These are phyloP conservation scores for Ecdyonurus torrentis DNA, from an alignment of 2,888 invertebrate genomes.

Conservation along the genomic window DNA sequence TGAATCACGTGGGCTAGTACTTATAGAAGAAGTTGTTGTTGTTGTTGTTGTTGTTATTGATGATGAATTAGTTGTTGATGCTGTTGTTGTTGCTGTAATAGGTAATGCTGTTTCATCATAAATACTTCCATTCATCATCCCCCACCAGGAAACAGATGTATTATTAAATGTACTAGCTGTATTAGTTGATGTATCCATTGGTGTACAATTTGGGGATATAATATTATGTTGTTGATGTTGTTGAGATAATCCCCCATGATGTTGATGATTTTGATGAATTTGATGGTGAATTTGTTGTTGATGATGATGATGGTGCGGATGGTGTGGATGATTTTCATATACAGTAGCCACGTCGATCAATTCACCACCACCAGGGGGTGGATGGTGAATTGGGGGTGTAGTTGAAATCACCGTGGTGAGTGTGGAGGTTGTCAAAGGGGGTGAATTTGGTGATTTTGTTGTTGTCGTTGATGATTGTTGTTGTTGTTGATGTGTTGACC, in stretches of 20 bases:
- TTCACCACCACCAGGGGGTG: background rate
- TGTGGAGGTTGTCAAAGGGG: background rate
- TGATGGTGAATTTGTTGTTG: background rate
- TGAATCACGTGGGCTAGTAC: constrained; percentile 24
- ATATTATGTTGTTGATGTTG: no score
- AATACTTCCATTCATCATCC: constrained; percentile 69
- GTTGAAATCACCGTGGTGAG: constrained; percentile 1
- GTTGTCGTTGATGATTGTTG: no score
- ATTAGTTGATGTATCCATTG: constrained; percentile 7
- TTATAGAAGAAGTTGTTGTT: constrained; percentile 25
- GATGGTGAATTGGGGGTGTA: background rate
- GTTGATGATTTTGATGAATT: no score
- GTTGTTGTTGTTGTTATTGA: constrained; percentile 25
- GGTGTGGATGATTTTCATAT: background rate
- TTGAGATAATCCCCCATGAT: background rate
- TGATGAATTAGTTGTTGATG: constrained; percentile 17
- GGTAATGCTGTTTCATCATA: constrained; percentile 37
- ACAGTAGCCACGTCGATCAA: background rate
- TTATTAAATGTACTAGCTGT: constrained; percentile 51
- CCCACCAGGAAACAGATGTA: constrained; percentile 72
- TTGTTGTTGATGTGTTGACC: background rate
- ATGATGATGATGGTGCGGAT: background rate
- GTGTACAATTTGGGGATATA: background rate
- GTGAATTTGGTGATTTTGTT: background rate
- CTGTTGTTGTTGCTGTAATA: constrained; percentile 12